Evolutionary conservation across 2,113 vertebrate genomes (phyloP), one percentile per base, ranked within the genome.

Genomic region (Stigmatopora argus): DNA sequence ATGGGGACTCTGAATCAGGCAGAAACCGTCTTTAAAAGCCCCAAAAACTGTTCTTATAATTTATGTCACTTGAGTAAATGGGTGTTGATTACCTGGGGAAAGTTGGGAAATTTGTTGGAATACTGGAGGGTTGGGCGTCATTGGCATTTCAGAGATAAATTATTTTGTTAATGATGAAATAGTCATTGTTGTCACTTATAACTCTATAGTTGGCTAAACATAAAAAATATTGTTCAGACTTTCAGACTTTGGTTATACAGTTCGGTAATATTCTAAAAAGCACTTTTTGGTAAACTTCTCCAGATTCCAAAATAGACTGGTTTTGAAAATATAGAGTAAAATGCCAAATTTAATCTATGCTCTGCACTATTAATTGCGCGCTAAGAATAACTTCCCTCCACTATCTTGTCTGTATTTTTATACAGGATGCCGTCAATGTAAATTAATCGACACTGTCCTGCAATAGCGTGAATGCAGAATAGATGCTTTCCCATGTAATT

Each of bases 81-180:
- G 15, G 11, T 15, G 2, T 17, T 48, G 46, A 17, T 26, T 23
- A 53, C 21, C 12, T 21, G 1, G 11, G 12, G 51, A 3, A 21
- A 52, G 13, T 52, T 7, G n/a, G 23, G 51, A 19, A 53, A 53
- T 6, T 31, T 56, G 53, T 56, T 56, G 53, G 53, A 31, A 31
- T 31, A 2, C 1, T 41, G 38, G 38, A 41, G 6, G 9, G 38
- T 41, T 41, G 35, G 35, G 4, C n/a, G n/a, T n/a, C n/a, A n/a
- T n/a, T n/a, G 26, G 26, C 26, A 31, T 31, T 31, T 31, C 26
- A 31, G 26, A 41, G 38, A 41, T 41, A 41, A 41, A 41, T 41
- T 41, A 41, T 41, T 41, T 48, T 46, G 3, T 17, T 14, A 75
- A 69, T 62, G 70, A 78, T 65, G 23, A 55, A 9, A 23, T 60